phyloP scores from a whole-genome alignment of 2,888 invertebrate genomes.

The Prosopocoilus inquinatus region DNA sequence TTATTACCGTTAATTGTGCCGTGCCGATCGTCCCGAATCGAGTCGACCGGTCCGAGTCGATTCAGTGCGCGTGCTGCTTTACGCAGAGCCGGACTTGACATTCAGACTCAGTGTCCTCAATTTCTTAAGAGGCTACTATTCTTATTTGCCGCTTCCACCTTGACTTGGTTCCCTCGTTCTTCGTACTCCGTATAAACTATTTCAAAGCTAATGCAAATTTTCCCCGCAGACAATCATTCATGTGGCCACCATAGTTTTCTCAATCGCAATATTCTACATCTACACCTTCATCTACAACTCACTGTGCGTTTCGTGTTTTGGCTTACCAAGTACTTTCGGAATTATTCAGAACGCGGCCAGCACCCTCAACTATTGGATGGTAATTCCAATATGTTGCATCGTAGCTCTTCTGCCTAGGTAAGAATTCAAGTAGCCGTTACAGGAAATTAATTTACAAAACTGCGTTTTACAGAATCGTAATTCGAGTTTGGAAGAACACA shows the following conservation, averaged over 20 bases:
- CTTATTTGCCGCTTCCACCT: too few relatives aligned
- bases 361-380: slow-evolving; percentile 78
- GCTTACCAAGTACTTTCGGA: slow-evolving; percentile 84
- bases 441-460: background rate
- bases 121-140: too few relatives aligned
- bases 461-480: slow-evolving; percentile 60
- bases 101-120: too few relatives aligned
- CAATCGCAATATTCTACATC: slow-evolving; percentile 76
- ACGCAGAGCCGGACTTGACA: too few relatives aligned
- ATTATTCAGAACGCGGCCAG: slow-evolving; percentile 76
- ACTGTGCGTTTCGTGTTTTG: slow-evolving; percentile 76
- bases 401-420: slow-evolving; percentile 82
- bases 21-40: too few relatives aligned
- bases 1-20: too few relatives aligned
- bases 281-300: slow-evolving; percentile 84
- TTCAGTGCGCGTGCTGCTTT: too few relatives aligned
- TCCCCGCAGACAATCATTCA: slow-evolving; percentile 80
- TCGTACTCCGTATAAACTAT: too few relatives aligned
- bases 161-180: too few relatives aligned
- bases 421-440: slow-evolving; percentile 20
- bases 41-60: too few relatives aligned
- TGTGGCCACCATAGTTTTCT: slow-evolving; percentile 71
- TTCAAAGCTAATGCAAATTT: too few relatives aligned
- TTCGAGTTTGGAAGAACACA: slow-evolving; percentile 67
- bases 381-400: slow-evolving; percentile 72